These are phyloP conservation scores for Blera fallax DNA, from an alignment of 2,888 invertebrate genomes.

Conservation along the genomic window DNA sequence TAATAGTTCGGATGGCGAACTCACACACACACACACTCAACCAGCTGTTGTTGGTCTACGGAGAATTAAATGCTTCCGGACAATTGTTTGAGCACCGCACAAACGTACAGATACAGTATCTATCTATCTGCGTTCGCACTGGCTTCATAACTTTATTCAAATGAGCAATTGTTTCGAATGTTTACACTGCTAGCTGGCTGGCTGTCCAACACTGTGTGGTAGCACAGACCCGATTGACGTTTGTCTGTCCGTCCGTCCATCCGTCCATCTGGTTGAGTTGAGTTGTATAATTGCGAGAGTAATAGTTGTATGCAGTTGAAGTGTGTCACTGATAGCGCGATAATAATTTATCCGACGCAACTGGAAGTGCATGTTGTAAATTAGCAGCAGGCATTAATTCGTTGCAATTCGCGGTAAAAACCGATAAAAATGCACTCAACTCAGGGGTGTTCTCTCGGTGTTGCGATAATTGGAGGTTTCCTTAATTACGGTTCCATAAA, in stretches of 20 bases:
- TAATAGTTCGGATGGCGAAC: conserved; percentile 60
- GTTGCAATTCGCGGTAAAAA: conserved; percentile 16
- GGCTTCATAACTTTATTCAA: conserved; percentile 72
- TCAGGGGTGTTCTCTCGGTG: conserved; percentile 39
- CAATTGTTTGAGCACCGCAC: conserved; percentile 57
- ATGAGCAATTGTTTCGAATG: conserved; percentile 72
- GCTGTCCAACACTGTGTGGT: conserved; percentile 20
- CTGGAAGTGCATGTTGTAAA: conserved; percentile 53
- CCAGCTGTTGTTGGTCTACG: conserved; percentile 64
- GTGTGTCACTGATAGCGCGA: conserved; percentile 68
- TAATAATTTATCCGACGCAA: conserved; percentile 49
- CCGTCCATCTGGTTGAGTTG: conserved; percentile 44
- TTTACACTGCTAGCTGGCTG: no score
- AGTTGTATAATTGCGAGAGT: conserved; percentile 57
- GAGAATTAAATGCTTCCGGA: conserved; percentile 72
- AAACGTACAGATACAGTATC: conserved; percentile 18
- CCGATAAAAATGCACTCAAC: conserved; percentile 35
- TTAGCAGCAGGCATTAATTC: conserved; percentile 52
- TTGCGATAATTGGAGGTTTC: conserved; percentile 42
- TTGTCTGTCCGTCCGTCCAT: conserved; percentile 24
- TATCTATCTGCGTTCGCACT: conserved; percentile 36
- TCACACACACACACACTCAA: not conserved
- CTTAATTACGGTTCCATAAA: conserved; percentile 33
- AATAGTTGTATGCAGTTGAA: conserved; percentile 25
- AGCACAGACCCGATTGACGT: conserved; percentile 44